Conservation (phyloP, 2,888 invertebrate species). For the Tenthredo livida region DNA sequence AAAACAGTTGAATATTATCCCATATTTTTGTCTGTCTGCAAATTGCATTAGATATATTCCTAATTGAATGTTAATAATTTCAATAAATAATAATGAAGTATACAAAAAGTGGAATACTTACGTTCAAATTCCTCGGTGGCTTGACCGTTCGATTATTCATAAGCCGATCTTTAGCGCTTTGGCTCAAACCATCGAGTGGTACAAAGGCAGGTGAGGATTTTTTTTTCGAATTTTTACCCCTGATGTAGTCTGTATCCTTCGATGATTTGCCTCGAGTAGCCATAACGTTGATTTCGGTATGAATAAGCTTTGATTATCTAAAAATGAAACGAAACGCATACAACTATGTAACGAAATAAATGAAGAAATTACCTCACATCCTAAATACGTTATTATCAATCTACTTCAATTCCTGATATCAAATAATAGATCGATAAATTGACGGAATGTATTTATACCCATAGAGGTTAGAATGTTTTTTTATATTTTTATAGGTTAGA, state of each 20-base stretch:
- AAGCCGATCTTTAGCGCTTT: background rate
- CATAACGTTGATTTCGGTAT: background rate
- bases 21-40: background rate
- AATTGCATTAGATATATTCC: background rate
- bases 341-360: background rate
- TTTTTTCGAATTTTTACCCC: background rate
- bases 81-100: background rate
- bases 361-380: background rate
- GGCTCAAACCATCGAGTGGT: constrained; percentile 16
- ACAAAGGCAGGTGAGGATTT: constrained; percentile 11
- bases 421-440: background rate
- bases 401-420: background rate
- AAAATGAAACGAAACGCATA: background rate
- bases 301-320: background rate
- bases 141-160: constrained; percentile 28
- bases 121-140: constrained; percentile 10
- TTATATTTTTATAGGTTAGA: background rate
- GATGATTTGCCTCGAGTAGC: background rate
- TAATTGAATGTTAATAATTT: background rate
- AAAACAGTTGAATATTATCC: background rate
- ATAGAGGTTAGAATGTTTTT: background rate
- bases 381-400: background rate
- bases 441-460: background rate
- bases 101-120: background rate
- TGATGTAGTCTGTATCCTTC: background rate